phyloP scores from a whole-genome alignment of 2,113 vertebrate genomes.

The Polypterus bichir region DNA sequence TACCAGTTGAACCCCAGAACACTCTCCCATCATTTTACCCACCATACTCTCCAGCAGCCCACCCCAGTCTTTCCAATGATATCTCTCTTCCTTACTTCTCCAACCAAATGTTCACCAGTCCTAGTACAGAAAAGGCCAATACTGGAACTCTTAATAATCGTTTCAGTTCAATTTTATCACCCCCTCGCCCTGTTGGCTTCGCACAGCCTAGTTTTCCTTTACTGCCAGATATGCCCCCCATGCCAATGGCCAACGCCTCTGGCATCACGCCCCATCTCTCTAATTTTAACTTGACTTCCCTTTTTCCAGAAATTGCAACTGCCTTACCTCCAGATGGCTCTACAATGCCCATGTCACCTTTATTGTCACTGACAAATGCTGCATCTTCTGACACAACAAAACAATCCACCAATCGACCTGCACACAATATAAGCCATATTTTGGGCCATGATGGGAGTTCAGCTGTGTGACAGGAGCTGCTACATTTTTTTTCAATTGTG shows the following conservation, averaged over 20 bases:
- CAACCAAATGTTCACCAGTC: conserved; percentile 95
- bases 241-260: conserved; percentile 84
- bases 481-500: too few relatives aligned
- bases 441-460: conserved; percentile 94
- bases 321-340: conserved; percentile 86
- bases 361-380: conserved; percentile 84
- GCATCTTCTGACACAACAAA: conserved; percentile 84
- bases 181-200: conserved; percentile 87
- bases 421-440: conserved; percentile 99
- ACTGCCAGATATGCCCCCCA: conserved; percentile 85
- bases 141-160: conserved; percentile 78
- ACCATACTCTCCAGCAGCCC: conserved; percentile 89
- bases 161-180: conserved; percentile 95
- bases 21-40: conserved; percentile 88
- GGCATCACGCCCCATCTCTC: conserved; percentile 75
- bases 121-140: conserved; percentile 74
- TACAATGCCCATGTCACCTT: conserved; percentile 81
- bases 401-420: conserved; percentile 84
- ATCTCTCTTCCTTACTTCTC: conserved; percentile 91
- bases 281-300: conserved; percentile 91
- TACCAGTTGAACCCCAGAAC: conserved; percentile 89
- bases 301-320: conserved; percentile 92
- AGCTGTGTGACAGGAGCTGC: conserved; percentile 52
- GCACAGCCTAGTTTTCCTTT: conserved; percentile 87
- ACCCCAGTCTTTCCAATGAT: conserved; percentile 85